Conservation (phyloP, 2,113 vertebrate genomes). For the Carassius carassius region DNA sequence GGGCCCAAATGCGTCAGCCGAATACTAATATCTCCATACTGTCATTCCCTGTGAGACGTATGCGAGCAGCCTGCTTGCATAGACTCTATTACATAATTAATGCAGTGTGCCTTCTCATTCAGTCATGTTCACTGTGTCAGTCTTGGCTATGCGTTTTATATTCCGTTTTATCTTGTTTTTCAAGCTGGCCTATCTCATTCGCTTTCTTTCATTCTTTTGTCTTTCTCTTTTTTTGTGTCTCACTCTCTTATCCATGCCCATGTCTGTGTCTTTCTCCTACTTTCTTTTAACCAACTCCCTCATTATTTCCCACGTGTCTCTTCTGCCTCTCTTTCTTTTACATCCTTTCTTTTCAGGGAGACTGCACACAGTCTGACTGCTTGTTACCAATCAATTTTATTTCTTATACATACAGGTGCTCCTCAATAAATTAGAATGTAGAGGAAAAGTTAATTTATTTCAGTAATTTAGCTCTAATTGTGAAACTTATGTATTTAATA, state of each 20-base stretch:
- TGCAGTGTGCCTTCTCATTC: conserved; percentile 73
- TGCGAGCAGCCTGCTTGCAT: conserved; percentile 63
- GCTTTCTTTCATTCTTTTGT: conserved; percentile 21
- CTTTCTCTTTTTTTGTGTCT: not conserved
- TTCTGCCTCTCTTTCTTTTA: not conserved
- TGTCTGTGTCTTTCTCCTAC: conserved; percentile 9
- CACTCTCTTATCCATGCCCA: not conserved
- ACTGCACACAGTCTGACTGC: conserved; percentile 54
- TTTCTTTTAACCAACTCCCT: conserved; percentile 20
- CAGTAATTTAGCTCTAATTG: too few species aligned
- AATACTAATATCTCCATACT: conserved; percentile 66
- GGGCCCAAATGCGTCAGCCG: conserved; percentile 40
- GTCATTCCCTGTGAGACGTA: conserved; percentile 57
- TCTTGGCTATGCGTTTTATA: conserved; percentile 71
- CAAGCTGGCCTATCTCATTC: conserved; percentile 52
- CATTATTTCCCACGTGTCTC: conserved; percentile 13
- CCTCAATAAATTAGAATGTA: too few species aligned
- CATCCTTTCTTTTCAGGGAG: conserved; percentile 52
- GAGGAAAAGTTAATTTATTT: too few species aligned
- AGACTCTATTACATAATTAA: conserved; percentile 76
- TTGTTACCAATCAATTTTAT: conserved; percentile 4
- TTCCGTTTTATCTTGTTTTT: conserved; percentile 73
- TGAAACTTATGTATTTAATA: too few species aligned
- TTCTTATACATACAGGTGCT: too few species aligned
- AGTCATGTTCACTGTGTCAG: conserved; percentile 72